A percentile compares a stretch with the other conserved stretches of the same genome.
Evolutionary conservation across 2,888 invertebrate genomes (phyloP).

Genomic region (Pilophorus perplexus): DNA sequence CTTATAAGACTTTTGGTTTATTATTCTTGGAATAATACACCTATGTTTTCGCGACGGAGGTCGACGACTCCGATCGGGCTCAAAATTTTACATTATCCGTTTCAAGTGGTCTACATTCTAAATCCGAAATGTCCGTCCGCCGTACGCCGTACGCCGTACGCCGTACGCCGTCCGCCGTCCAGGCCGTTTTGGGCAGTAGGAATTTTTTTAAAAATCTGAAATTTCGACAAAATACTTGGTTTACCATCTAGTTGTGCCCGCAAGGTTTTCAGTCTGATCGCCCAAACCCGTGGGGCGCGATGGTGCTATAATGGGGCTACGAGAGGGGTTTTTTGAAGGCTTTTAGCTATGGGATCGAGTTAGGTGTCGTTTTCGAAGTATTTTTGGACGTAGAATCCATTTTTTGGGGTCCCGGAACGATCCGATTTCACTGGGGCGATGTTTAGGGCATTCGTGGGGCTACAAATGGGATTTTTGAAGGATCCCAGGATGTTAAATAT

Average conservation of each 20-base stretch:
- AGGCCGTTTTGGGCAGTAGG: not conserved
- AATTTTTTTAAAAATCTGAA: not conserved
- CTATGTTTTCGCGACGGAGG: not conserved
- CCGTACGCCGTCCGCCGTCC: not conserved
- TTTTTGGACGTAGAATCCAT: not conserved
- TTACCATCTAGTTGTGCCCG: not conserved
- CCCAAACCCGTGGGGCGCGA: not conserved
- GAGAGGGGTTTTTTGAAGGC: not conserved
- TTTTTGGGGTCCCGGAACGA: not conserved
- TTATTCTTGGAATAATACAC: not conserved
- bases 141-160: too few relatives aligned
- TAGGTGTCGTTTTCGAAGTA: not conserved
- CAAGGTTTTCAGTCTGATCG: not conserved
- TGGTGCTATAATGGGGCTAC: too few relatives aligned
- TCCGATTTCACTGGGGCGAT: too few relatives aligned
- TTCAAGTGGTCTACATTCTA: not conserved
- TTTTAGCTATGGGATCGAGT: not conserved
- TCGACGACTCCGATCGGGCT: not conserved
- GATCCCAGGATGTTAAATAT: too few relatives aligned
- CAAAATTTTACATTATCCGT: not conserved
- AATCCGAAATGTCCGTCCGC: not conserved
- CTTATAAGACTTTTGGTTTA: not conserved
- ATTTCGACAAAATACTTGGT: not conserved
- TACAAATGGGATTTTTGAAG: too few relatives aligned
- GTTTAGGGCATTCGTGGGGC: too few relatives aligned